Conservation (phyloP, 2,888 invertebrate species). For the Coecobrya sp. region DNA sequence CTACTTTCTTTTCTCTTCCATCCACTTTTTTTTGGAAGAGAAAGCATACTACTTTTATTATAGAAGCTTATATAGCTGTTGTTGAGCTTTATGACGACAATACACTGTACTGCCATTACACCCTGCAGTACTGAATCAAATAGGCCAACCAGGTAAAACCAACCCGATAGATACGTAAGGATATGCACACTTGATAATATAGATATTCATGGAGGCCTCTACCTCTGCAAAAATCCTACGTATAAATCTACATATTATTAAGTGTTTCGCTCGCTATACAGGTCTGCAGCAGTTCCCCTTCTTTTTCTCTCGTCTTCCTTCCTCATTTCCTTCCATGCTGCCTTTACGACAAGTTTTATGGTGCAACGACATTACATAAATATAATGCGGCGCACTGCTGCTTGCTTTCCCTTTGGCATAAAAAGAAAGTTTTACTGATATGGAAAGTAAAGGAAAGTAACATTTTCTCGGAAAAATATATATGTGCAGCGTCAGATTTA, state of each 20-base stretch:
- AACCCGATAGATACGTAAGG: background rate
- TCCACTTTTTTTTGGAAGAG: background rate
- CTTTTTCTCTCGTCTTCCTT: background rate
- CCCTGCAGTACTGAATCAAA: background rate
- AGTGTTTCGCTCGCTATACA: background rate
- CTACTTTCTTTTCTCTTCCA: background rate
- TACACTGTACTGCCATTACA: background rate
- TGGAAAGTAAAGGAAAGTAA: background rate
- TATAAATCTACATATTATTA: background rate
- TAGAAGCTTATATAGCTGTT: no score
- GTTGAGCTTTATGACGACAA: background rate
- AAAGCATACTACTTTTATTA: background rate
- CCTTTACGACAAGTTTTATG: conserved; percentile 10
- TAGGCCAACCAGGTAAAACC: background rate
- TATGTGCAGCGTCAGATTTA: background rate
- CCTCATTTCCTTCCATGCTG: conserved; percentile 14
- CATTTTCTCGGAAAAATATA: background rate
- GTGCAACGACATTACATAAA: conserved; percentile 32
- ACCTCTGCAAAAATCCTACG: background rate
- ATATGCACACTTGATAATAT: no score
- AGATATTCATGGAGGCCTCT: no score
- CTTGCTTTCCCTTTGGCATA: background rate
- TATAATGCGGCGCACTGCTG: background rate
- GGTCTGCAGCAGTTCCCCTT: background rate
- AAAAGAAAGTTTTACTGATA: background rate